Evolutionary conservation across 1,140 invertebrate genomes (phyloP), one percentile per base, ranked within the genome.

Genomic region (Drosophila sp.): DNA sequence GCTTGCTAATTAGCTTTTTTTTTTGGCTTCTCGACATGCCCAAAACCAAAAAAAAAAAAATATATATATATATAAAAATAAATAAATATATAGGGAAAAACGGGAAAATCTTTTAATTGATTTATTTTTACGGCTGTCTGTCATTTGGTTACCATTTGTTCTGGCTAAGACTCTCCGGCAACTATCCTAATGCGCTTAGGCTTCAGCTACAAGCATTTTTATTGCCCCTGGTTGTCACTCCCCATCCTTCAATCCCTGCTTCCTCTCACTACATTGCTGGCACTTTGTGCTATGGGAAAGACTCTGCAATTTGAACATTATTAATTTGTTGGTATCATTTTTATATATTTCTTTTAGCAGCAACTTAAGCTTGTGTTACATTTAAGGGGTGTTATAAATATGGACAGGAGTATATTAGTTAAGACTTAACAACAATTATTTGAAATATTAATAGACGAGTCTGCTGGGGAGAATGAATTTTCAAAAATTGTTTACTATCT

Each of bases 61-160:
- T n/a, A n/a, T n/a, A n/a, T n/a, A n/a, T n/a, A n/a, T n/a, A n/a
- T 21, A 2, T 14, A 16, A 16, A 18, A 41, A 9, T 18, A 43
- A n/a, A 36, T n/a, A n/a, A n/a, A n/a, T n/a, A n/a, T n/a, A n/a
- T n/a, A n/a, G n/a, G 8, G 8, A 4, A 43, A 43, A 83, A 79
- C 76, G 76, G 79, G 80, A 72, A 80, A 86, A 86, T 87, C 74
- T 76, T 87, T 81, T 81, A 87, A 78, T 86, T 86, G 82, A 86
- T 86, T 86, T 86, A 86, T 87, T 87, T 69, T 78, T 40, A 69
- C 61, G 56, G 59, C 25, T 32, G 46, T 25, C 73, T 57, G 61
- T 48, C 63, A 46, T 46, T 46, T n/a, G 32, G 9, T 18, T 43
- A n/a, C 27, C 43, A 45, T 46, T 56, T 48, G 54, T 58, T 25